These are phyloP conservation scores for Camponotus fellah DNA, from an alignment of 2,888 invertebrate species.

Conservation along the genomic window DNA sequence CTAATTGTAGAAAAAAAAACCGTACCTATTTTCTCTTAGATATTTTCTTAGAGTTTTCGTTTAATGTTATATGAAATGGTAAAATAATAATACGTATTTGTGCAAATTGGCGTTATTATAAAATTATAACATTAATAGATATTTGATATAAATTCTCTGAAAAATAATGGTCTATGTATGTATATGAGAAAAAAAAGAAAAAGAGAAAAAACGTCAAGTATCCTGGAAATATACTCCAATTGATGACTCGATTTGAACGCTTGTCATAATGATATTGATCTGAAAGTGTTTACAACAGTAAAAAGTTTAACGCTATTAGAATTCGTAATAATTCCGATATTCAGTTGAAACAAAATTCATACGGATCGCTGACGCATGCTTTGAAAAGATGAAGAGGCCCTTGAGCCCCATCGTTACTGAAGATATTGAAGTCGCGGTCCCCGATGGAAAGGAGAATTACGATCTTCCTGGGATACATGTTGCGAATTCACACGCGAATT, in stretches of 20 bases:
- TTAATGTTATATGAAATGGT: neutral
- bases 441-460: conserved; percentile 28
- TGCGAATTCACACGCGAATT: conserved; percentile 20
- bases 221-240: neutral
- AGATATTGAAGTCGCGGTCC: conserved; percentile 14
- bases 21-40: neutral
- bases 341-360: conserved; percentile 12
- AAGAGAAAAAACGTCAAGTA: neutral
- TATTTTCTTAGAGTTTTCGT: neutral
- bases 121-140: neutral
- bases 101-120: neutral
- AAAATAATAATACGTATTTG: neutral
- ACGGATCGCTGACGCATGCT: neutral
- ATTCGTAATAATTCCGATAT: conserved; percentile 27
- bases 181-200: neutral
- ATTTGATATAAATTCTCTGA: neutral
- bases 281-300: conserved; percentile 6
- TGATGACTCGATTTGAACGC: conserved; percentile 1
- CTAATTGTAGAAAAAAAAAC: neutral
- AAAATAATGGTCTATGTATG: neutral
- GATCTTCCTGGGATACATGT: conserved; percentile 17
- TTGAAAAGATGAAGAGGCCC: neutral
- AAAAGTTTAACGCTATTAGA: conserved; percentile 24
- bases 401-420: conserved; percentile 11
- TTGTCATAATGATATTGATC: conserved; percentile 40